A percentile compares a stretch with the other conserved stretches of the same genome.
Evolutionary conservation across 2,888 invertebrate species (phyloP).

Genomic region (Trilocha varians): DNA sequence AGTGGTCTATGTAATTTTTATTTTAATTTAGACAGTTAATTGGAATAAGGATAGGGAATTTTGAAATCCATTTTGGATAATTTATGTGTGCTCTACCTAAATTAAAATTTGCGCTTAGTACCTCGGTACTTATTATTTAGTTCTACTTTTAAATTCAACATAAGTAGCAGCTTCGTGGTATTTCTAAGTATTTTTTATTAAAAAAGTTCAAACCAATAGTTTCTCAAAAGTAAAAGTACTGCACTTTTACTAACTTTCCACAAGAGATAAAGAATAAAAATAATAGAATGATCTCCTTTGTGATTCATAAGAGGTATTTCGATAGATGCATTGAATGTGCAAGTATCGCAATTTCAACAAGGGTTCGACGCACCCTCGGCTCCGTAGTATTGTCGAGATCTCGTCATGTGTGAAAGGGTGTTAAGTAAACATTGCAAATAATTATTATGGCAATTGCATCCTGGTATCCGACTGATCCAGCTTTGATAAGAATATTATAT

Average conservation of each 20-base stretch:
- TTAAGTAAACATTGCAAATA: slow-evolving; percentile 75
- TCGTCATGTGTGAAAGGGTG: slow-evolving; percentile 73
- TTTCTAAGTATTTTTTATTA: no score
- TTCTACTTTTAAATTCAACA: no score
- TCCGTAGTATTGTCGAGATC: slow-evolving; percentile 46
- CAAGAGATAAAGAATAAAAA: slow-evolving; percentile 11
- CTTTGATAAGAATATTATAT: slow-evolving; percentile 61
- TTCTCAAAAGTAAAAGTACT: background rate
- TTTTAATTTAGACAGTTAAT: no score
- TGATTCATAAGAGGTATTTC: slow-evolving; percentile 35
- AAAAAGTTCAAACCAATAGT: background rate
- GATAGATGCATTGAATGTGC: slow-evolving; percentile 31
- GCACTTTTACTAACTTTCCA: background rate
- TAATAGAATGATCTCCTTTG: slow-evolving; percentile 24
- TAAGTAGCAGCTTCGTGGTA: no score
- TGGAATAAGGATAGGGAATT: no score
- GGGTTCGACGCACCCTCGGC: slow-evolving; percentile 35
- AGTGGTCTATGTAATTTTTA: no score
- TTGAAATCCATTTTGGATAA: no score
- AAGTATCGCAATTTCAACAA: slow-evolving; percentile 10
- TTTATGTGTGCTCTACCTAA: no score
- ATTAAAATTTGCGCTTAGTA: no score
- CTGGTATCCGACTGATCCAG: slow-evolving; percentile 41
- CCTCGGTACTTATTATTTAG: no score
- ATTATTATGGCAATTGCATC: slow-evolving; percentile 70